Percentiles rank a stretch among this genome's conserved stretches.
These are phyloP conservation scores for Heteromurus nitidus DNA, from an alignment of 2,888 invertebrate species.

Conservation along the genomic window DNA sequence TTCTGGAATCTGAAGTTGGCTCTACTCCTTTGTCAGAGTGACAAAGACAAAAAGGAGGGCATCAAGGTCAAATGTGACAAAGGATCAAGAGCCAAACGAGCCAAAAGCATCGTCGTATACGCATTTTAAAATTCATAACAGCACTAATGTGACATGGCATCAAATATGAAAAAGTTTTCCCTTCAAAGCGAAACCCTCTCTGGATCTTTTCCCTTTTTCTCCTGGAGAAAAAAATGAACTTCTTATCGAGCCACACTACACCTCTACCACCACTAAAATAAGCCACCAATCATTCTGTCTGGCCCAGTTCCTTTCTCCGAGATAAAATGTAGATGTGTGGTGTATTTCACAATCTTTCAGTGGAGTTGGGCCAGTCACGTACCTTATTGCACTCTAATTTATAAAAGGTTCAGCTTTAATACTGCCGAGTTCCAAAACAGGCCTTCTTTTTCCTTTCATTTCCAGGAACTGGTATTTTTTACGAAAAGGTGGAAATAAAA, in stretches of 20 bases:
- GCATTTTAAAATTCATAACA: constrained; percentile 43
- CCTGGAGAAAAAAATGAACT: constrained; percentile 21
- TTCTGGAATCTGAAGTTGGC: constrained; percentile 25
- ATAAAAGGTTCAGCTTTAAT: constrained; percentile 26
- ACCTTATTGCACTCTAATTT: neutral
- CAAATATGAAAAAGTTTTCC: neutral
- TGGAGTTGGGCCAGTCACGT: no score
- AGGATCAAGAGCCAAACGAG: constrained; percentile 26
- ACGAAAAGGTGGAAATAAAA: no score
- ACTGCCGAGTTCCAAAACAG: no score
- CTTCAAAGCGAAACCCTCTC: neutral
- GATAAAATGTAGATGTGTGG: neutral
- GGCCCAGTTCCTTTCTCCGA: constrained; percentile 7
- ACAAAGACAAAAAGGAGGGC: constrained; percentile 25
- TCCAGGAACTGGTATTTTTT: no score
- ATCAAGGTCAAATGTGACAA: constrained; percentile 30
- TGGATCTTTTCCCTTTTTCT: constrained; percentile 12
- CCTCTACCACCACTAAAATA: no score
- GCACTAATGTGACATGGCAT: neutral
- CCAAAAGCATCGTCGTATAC: no score
- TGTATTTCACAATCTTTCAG: no score
- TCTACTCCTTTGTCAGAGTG: constrained; percentile 20
- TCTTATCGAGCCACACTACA: no score
- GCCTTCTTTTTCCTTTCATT: no score
- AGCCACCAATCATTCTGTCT: constrained; percentile 56